phyloP scores from a whole-genome alignment of 2,797 vertebrate species.

The Poliocrania exsul region DNA sequence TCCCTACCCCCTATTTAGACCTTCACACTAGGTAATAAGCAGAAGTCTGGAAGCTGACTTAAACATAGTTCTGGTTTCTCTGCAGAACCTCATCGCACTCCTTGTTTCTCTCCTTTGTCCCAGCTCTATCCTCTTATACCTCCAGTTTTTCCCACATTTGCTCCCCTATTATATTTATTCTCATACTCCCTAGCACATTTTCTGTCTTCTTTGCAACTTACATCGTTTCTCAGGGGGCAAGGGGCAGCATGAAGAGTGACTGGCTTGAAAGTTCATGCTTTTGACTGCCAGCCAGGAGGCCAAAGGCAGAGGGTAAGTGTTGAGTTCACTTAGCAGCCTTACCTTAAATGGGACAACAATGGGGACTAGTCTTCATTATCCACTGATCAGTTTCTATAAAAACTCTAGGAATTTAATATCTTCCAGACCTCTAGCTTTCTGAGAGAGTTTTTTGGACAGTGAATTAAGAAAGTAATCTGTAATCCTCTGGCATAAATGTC shows the following conservation, averaged over 20 bases:
- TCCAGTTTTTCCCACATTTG: neutral
- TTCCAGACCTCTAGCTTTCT: neutral
- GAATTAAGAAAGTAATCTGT: neutral
- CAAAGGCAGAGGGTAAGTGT: neutral
- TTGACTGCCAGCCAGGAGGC: neutral
- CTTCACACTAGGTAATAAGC: neutral
- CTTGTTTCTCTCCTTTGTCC: neutral
- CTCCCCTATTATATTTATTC: neutral
- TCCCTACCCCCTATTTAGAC: fast-evolving
- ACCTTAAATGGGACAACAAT: neutral
- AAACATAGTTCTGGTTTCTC: neutral
- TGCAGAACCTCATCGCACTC: neutral
- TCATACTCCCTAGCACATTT: neutral
- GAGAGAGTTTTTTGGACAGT: neutral
- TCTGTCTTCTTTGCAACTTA: neutral
- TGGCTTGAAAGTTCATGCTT: neutral
- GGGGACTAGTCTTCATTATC: neutral
- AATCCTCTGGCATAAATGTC: neutral
- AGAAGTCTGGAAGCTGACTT: neutral
- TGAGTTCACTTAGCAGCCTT: neutral
- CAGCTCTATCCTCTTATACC: neutral
- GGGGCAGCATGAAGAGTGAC: neutral
- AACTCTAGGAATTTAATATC: neutral
- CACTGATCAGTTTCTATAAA: neutral
- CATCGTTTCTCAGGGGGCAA: neutral